phyloP scores from a whole-genome alignment of 2,797 vertebrate genomes.

The Onychomys torridus region DNA sequence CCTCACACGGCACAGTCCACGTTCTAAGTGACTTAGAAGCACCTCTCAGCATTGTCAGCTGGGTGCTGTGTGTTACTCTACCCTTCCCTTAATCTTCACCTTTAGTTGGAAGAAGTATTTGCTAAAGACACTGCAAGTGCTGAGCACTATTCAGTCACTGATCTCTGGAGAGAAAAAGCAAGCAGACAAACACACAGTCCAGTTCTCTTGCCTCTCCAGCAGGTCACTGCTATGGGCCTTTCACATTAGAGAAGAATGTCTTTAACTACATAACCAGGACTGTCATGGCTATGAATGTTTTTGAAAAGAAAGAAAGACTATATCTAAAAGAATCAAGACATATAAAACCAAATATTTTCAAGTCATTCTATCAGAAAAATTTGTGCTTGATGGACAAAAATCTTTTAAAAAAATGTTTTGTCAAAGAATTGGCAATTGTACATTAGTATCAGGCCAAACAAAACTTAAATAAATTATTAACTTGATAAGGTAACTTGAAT shows the following conservation, averaged over 20 bases:
- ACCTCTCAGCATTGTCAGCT: background rate
- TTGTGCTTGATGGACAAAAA: constrained; percentile 25
- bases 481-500: constrained; percentile 19
- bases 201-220: background rate
- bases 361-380: constrained; percentile 34
- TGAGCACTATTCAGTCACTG: background rate
- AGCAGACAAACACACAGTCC: background rate
- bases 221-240: background rate
- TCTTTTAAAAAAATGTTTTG: constrained; percentile 15
- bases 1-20: background rate
- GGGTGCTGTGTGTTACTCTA: accelerated
- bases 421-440: constrained; percentile 23
- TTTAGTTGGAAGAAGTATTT: constrained; percentile 2
- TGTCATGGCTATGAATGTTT: background rate
- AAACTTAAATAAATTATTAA: constrained; percentile 50
- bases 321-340: background rate
- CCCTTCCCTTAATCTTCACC: background rate
- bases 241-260: constrained; percentile 28
- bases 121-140: background rate
- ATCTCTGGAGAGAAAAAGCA: background rate
- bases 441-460: background rate
- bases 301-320: background rate
- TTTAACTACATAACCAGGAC: background rate
- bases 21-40: background rate
- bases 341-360: background rate